These are phyloP conservation scores for Scatophagus argus DNA, from an alignment of 2,113 vertebrate species.

Conservation along the genomic window DNA sequence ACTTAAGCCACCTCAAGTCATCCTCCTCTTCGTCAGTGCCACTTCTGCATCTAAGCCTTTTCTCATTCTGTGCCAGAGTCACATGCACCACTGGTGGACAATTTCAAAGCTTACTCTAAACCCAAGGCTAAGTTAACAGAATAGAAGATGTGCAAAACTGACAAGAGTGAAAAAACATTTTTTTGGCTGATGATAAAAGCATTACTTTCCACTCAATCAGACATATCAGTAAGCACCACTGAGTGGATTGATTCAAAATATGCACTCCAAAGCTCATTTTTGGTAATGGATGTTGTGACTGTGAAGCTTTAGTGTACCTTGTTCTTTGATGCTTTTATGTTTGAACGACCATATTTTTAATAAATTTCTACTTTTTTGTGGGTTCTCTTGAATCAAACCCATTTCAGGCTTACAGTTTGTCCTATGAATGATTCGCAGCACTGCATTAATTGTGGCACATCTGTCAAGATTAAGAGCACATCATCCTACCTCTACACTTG, in stretches of 20 bases:
- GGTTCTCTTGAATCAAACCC: constrained; percentile 16
- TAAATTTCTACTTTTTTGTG: constrained; percentile 35
- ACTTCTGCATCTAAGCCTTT: constrained; percentile 7
- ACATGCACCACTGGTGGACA: constrained; percentile 41
- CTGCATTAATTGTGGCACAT: constrained; percentile 56
- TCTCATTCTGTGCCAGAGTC: constrained; percentile 14
- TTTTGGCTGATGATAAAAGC: constrained; percentile 48
- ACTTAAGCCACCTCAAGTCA: constrained; percentile 16
- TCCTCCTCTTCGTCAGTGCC: constrained; percentile 27
- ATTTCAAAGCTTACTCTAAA: constrained; percentile 47
- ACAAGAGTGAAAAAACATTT: constrained; percentile 7
- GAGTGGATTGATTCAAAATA: constrained; percentile 25
- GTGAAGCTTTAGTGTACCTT: background rate
- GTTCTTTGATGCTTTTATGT: constrained; percentile 25
- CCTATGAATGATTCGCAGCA: constrained; percentile 54
- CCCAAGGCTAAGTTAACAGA: constrained; percentile 26
- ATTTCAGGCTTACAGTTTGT: constrained; percentile 26
- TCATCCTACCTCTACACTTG: constrained; percentile 48
- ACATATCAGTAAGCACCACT: background rate
- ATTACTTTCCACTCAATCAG: constrained; percentile 18
- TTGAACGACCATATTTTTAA: constrained; percentile 11
- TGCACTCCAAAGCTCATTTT: constrained; percentile 15
- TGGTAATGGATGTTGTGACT: constrained; percentile 27
- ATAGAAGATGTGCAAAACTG: constrained; percentile 34
- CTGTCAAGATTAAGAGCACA: constrained; percentile 41